Evolutionary conservation across 1,140 invertebrate species (phyloP).

Genomic region (Polyergus mexicanus): DNA sequence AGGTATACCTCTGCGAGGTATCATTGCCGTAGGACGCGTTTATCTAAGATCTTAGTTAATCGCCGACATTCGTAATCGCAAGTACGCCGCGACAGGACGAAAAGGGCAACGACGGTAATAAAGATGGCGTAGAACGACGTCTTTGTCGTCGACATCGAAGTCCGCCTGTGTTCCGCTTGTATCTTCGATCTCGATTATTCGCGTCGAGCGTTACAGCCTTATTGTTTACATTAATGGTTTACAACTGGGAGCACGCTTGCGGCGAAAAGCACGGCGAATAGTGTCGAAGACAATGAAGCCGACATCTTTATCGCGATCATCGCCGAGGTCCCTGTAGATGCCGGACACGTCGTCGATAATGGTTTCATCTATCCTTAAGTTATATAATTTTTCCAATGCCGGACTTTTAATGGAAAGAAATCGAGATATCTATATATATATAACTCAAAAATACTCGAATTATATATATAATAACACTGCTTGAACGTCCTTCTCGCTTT

Average conservation of each 20-base stretch:
- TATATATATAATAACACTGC: neutral
- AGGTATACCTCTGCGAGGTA: slow-evolving; percentile 1
- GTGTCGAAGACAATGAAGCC: slow-evolving; percentile 65
- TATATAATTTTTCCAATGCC: slow-evolving; percentile 20
- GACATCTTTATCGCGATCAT: slow-evolving; percentile 50
- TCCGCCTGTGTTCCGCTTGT: slow-evolving; percentile 41
- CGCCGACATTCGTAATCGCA: slow-evolving; percentile 72
- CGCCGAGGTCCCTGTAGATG: slow-evolving; percentile 43
- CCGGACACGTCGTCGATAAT: slow-evolving; percentile 17
- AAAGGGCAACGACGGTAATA: slow-evolving; percentile 69
- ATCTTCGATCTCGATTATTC: slow-evolving; percentile 74
- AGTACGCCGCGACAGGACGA: slow-evolving; percentile 53
- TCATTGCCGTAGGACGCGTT: slow-evolving; percentile 30
- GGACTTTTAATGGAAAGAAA: neutral
- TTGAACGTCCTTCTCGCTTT: neutral
- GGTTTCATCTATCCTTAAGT: slow-evolving; percentile 28
- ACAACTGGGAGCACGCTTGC: slow-evolving; percentile 57
- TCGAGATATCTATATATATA: neutral
- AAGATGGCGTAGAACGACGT: slow-evolving; percentile 60
- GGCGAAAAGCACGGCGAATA: slow-evolving; percentile 65
- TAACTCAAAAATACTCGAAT: neutral
- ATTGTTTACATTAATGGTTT: slow-evolving; percentile 74
- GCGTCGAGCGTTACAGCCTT: slow-evolving; percentile 30
- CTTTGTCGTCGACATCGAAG: slow-evolving; percentile 55
- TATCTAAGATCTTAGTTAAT: slow-evolving; percentile 79